phyloP scores from a whole-genome alignment of 2,113 vertebrate genomes.

The Leptobrachium leishanense region DNA sequence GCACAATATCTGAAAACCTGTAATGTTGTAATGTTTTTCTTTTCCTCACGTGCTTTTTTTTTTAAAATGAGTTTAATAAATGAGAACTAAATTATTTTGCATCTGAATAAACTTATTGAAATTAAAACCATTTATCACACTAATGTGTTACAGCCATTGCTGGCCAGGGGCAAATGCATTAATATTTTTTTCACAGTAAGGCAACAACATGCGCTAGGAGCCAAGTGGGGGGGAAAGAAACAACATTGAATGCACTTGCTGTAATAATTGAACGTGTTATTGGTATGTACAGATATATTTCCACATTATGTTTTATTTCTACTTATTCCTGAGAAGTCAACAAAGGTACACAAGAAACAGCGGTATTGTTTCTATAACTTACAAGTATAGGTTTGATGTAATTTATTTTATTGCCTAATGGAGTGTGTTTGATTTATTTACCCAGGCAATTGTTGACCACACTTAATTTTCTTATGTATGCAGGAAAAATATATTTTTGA shows the following conservation, averaged over 20 bases:
- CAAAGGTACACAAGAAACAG: too few species aligned
- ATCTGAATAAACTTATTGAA: conserved; percentile 73
- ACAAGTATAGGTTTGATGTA: too few species aligned
- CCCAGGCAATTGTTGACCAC: too few species aligned
- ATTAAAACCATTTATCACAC: conserved; percentile 82
- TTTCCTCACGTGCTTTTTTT: conserved; percentile 11
- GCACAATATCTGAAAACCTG: conserved; percentile 17
- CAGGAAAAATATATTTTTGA: too few species aligned
- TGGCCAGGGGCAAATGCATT: conserved; percentile 63
- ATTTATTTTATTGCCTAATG: too few species aligned
- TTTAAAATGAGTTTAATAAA: conserved; percentile 43
- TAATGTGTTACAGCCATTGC: conserved; percentile 66
- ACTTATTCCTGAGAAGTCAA: too few species aligned
- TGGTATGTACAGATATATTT: too few species aligned
- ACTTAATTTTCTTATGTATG: too few species aligned
- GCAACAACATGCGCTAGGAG: conserved; percentile 51
- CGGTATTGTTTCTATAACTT: too few species aligned
- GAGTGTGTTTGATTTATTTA: too few species aligned
- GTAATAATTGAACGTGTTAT: too few species aligned
- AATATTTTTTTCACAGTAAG: conserved; percentile 60
- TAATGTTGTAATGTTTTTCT: not conserved
- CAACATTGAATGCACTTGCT: conserved; percentile 1
- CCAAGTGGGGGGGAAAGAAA: conserved; percentile 14
- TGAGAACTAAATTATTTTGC: conserved; percentile 50
- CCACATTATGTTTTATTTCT: too few species aligned